Percentiles rank a stretch among this genome's conserved stretches.
Conservation (phyloP, 2,797 vertebrate species). For the Octomys mimax region DNA sequence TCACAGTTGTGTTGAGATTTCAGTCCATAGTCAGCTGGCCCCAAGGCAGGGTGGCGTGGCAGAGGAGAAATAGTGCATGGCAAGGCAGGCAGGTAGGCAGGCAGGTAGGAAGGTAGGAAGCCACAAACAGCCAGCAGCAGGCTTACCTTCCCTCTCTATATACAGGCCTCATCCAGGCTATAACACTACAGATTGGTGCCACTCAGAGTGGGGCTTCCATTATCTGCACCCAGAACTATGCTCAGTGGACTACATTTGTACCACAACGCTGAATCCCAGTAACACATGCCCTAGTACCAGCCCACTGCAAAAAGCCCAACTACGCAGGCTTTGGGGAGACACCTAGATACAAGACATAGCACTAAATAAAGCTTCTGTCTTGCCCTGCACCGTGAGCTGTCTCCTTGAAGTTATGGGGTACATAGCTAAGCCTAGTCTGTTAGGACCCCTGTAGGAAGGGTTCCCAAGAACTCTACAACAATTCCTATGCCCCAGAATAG, state of each 20-base stretch:
- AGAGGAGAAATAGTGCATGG: neutral
- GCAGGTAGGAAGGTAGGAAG: neutral
- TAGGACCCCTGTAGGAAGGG: neutral
- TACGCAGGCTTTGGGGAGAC: neutral
- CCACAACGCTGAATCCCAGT: neutral
- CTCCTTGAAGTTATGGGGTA: neutral
- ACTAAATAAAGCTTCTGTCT: neutral
- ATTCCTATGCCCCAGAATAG: neutral
- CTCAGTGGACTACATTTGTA: neutral
- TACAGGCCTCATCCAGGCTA: neutral
- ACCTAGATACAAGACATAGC: neutral
- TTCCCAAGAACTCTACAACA: neutral
- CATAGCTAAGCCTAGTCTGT: neutral
- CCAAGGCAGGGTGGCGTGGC: neutral
- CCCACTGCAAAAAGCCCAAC: neutral
- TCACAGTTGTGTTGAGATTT: neutral
- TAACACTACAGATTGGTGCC: neutral
- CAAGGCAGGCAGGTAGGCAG: neutral
- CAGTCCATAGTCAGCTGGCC: neutral
- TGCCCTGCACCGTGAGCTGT: neutral
- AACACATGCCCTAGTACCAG: neutral
- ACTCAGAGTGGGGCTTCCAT: neutral
- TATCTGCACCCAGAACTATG: neutral
- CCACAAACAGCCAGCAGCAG: neutral
- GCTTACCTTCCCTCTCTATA: neutral